phyloP scores from a whole-genome alignment of 2,797 vertebrate species.

The Gephyroberyx darwinii region DNA sequence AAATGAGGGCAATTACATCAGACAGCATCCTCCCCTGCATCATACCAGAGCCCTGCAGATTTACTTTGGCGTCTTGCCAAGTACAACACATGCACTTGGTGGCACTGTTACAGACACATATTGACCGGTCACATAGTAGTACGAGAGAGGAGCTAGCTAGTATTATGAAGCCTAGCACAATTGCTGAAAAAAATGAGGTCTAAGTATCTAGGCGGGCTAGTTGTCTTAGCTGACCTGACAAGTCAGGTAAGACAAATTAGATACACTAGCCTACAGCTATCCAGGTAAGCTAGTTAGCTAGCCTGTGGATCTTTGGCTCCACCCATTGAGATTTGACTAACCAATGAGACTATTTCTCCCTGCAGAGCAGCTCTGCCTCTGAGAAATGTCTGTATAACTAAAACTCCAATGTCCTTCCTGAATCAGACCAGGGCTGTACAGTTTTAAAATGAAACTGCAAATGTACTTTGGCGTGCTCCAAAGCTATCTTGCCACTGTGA shows the following conservation, averaged over 20 bases:
- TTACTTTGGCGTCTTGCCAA: neutral
- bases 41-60: neutral
- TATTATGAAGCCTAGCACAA: too few relatives aligned
- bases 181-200: too few relatives aligned
- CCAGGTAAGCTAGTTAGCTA: neutral
- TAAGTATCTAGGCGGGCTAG: too few relatives aligned
- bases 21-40: too few relatives aligned
- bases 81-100: too few relatives aligned
- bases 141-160: too few relatives aligned
- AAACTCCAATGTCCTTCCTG: neutral
- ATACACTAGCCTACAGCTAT: too few relatives aligned
- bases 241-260: too few relatives aligned
- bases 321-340: slow-evolving; percentile 20
- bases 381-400: slow-evolving; percentile 10
- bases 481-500: neutral
- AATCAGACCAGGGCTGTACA: neutral
- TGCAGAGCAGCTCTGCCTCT: slow-evolving; percentile 2
- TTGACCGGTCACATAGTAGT: too few relatives aligned
- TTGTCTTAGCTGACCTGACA: too few relatives aligned
- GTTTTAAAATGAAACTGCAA: slow-evolving; percentile 5
- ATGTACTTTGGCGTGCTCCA: neutral
- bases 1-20: too few relatives aligned
- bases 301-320: neutral
- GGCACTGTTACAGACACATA: too few relatives aligned
- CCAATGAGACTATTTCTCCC: neutral